These are phyloP conservation scores for Drosophila borborema DNA, from an alignment of 2,888 invertebrate species.

Conservation along the genomic window DNA sequence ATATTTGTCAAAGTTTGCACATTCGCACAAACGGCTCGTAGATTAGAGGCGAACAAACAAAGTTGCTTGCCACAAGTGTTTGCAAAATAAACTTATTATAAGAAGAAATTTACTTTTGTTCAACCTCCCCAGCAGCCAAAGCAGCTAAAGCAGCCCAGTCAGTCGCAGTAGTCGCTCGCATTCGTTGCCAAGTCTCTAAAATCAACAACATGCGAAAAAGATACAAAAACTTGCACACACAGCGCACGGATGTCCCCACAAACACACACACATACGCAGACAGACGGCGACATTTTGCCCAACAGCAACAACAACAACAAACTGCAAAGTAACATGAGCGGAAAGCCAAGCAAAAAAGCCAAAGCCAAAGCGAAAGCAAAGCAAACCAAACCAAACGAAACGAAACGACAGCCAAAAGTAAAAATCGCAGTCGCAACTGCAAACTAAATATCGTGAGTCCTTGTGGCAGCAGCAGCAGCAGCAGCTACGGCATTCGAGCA, in stretches of 20 bases:
- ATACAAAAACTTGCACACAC: conserved; percentile 77
- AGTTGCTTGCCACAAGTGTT: conserved; percentile 82
- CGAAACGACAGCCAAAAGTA: conserved; percentile 61
- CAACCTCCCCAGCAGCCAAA: conserved; percentile 2
- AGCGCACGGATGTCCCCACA: conserved; percentile 56
- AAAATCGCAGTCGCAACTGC: conserved; percentile 80
- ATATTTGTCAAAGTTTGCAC: conserved; percentile 83
- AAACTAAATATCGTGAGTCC: conserved; percentile 73
- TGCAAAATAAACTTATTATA: conserved; percentile 82
- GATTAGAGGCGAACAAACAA: conserved; percentile 78
- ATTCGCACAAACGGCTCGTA: conserved; percentile 81
- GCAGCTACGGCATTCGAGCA: conserved; percentile 43
- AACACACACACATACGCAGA: conserved; percentile 43
- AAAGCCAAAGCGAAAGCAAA: conserved; percentile 27
- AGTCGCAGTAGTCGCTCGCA: conserved; percentile 25
- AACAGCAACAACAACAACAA: conserved; percentile 52
- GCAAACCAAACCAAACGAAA: conserved; percentile 46
- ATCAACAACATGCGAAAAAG: conserved; percentile 75
- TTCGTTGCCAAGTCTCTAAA: conserved; percentile 78
- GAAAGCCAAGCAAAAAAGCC: conserved; percentile 58
- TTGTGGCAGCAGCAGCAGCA: conserved; percentile 16
- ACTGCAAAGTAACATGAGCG: conserved; percentile 60
- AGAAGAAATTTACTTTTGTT: conserved; percentile 78
- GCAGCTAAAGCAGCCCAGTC: neutral
- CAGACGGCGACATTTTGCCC: conserved; percentile 76